Base-by-base conservation (phyloP, 2,797 vertebrate species). In the Nothura maculosa region DNA sequence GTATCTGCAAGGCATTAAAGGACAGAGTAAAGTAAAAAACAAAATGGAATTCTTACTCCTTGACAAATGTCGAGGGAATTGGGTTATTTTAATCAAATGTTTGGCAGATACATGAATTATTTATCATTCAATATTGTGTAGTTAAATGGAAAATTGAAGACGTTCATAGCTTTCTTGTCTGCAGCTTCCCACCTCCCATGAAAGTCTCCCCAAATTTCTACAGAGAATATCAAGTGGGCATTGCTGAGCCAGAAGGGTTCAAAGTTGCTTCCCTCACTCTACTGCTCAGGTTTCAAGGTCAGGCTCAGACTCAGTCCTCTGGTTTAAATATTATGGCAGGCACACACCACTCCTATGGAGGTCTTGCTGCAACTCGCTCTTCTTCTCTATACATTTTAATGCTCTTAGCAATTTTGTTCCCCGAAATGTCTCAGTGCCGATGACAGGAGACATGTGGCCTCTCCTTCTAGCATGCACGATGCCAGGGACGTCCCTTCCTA, bases 41-140 rank as follows among this genome's bases (percentile, higher is more conserved):
- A 90, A 94, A 97, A 96, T 77, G 81, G 96, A 97, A 97, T 97
- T 97, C 96, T 96, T 96, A 96, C 87, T 85, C 96, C 97, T 96
- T 93, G 97, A 98, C 97, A 98, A 97, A 97, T 92, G 95, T 85
- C 92, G 90, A 92, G 88, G 58, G 97, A 97, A 97, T 97, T 96
- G 96, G 95, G 88, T 89, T 96, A 97, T 97, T 98, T 97, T 97
- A 98, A 98, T 97, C 96, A 97, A 98, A 97, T 96, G 96, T 98
- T 98, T 98, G 98, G 96, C 96, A 97, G 96, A 96, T 83, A 95
- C 87, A 97, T 98, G 97, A 98, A 98, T 98, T 98, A 98, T 98
- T 98, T 98, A 98, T 98, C 94, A 97, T 97, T 97, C 97, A 97
- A 97, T 97, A 98, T 96, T 96, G 94, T 94, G 95, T 95, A 95